Conservation (phyloP, 1,140 invertebrate species). For the Arctopsyche grandis region DNA sequence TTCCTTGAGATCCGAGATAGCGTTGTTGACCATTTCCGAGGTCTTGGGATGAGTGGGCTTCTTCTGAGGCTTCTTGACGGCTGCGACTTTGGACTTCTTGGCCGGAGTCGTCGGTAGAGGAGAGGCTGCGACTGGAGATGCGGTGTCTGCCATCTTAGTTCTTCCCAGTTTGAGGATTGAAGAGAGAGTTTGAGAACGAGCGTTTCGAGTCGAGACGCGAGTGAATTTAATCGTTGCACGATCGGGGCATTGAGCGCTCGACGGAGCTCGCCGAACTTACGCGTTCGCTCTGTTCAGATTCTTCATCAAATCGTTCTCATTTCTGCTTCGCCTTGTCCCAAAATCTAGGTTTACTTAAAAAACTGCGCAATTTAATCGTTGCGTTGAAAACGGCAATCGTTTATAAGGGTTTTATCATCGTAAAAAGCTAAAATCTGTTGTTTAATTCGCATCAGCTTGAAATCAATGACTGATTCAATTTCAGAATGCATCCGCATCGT, state of each 20-base stretch:
- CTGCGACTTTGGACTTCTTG: constrained; percentile 46
- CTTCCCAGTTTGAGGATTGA: no score
- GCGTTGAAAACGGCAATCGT: no score
- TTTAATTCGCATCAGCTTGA: no score
- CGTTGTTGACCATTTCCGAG: constrained; percentile 68
- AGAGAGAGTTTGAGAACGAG: neutral
- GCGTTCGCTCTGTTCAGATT: neutral
- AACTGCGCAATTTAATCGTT: no score
- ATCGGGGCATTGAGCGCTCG: neutral
- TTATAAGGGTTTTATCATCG: no score
- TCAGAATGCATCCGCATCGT: no score
- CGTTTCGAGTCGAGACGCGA: neutral
- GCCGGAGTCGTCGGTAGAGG: no score
- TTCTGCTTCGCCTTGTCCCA: no score
- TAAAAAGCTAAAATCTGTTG: no score
- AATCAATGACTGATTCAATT: no score
- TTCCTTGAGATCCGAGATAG: constrained; percentile 71
- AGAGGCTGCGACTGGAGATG: constrained; percentile 13
- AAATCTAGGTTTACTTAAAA: no score
- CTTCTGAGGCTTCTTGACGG: no score
- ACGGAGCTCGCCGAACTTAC: neutral
- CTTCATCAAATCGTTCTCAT: neutral
- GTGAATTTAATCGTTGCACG: neutral
- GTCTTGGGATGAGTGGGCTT: constrained; percentile 65
- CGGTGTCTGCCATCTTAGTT: constrained; percentile 43